These are phyloP conservation scores for Tigriopus japonicus DNA, from an alignment of 1,140 invertebrate species.

Conservation along the genomic window DNA sequence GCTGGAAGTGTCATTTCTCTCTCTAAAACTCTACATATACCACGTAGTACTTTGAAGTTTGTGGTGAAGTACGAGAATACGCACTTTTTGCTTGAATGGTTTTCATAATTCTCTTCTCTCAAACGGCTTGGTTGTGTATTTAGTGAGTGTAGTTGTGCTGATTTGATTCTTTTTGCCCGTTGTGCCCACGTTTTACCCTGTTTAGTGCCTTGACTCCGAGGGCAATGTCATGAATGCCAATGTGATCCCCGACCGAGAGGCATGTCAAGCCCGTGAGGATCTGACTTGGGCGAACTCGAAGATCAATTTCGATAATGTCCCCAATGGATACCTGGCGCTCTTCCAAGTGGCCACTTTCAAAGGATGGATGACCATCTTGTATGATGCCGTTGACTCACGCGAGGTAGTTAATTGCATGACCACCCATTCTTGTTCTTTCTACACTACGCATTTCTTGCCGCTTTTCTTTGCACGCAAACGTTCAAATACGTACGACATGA, in stretches of 20 bases:
- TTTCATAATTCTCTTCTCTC: too few species aligned
- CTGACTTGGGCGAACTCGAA: constrained; percentile 74
- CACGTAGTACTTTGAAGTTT: too few species aligned
- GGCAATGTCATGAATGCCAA: constrained; percentile 60
- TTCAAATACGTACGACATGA: too few species aligned
- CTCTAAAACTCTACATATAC: too few species aligned
- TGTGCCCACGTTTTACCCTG: constrained; percentile 19
- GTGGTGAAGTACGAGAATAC: too few species aligned
- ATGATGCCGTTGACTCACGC: constrained; percentile 86
- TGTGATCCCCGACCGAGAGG: constrained; percentile 62
- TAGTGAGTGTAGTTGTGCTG: not conserved
- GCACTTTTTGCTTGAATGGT: too few species aligned
- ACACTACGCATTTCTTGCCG: not conserved
- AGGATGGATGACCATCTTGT: constrained; percentile 60
- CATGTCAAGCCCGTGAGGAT: constrained; percentile 42
- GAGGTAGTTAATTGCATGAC: constrained; percentile 36
- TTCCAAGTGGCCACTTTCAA: constrained; percentile 96
- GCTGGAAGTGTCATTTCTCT: too few species aligned
- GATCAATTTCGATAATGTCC: constrained; percentile 96
- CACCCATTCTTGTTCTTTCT: not conserved
- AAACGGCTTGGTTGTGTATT: not conserved
- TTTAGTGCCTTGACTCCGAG: constrained; percentile 56
- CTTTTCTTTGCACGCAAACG: not conserved
- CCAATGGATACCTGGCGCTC: constrained; percentile 86
- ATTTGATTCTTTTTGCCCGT: not conserved